phyloP scores from a whole-genome alignment of 2,113 vertebrate genomes.

The Coregonus clupeaformis region DNA sequence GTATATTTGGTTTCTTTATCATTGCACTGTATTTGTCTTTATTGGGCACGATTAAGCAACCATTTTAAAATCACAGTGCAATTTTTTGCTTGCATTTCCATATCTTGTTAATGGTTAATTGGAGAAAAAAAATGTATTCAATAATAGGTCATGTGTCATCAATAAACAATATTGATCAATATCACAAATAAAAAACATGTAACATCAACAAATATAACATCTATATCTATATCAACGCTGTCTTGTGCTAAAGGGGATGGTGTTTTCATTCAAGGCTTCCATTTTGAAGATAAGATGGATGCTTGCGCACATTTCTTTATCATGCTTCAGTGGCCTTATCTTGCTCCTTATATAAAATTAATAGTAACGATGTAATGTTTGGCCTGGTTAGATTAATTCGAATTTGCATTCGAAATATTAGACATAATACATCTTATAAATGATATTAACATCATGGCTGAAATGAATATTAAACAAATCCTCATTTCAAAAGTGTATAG shows the following conservation, averaged over 20 bases:
- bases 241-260: constrained; percentile 27
- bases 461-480: no score
- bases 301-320: constrained; percentile 69
- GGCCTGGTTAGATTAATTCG: no score
- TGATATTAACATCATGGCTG: no score
- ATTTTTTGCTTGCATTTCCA: background rate
- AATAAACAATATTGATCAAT: background rate
- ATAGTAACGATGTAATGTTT: constrained; percentile 11
- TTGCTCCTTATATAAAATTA: constrained; percentile 57
- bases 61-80: background rate
- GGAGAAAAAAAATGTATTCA: background rate
- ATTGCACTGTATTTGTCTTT: background rate
- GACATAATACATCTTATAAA: no score
- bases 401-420: no score
- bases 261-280: constrained; percentile 67
- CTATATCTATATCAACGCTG: constrained; percentile 1
- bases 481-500: no score
- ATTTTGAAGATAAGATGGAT: constrained; percentile 81
- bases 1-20: background rate
- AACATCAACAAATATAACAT: background rate
- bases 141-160: background rate
- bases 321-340: constrained; percentile 47
- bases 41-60: background rate
- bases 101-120: background rate
- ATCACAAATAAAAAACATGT: background rate